Base-by-base conservation (phyloP, 1,140 invertebrate species). In the Brachionus paranguensis region DNA sequence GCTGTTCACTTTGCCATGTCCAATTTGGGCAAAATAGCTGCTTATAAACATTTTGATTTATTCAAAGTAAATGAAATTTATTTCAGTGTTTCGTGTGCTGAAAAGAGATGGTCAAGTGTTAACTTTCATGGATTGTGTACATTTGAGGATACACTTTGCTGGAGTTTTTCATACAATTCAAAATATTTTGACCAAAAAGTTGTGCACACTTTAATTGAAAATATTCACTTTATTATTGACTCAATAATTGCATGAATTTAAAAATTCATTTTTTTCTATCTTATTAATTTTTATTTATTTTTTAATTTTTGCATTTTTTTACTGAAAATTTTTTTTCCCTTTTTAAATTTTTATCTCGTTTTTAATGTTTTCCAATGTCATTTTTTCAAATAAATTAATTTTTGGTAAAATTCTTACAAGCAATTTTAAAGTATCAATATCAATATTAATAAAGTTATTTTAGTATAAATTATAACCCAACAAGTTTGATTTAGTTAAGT, bases 161-260 rank as follows among this genome's bases (percentile, higher is more conserved):
- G 68, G 68, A 72, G 68, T 72, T 41, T 72, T 17, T 41, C 33
- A 20, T 72, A 72, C 68, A 72, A 72, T 72, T 72, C 68, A 17
- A 41, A 72, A n/a, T 20, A 11, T 72, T 20, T 43, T 43, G 68
- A 72, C 10, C 27, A 72, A 43, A 17, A 4, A 20, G 20, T 72
- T 43, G 41, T 72, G 6, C 4, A 72, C 7, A 7, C n/a, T 41
- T 43, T 72, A 72, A 72, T 72, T 43, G 17, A 72, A 14, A 72
- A 72, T 8, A 72, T 72, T 72, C 5, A 1, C 43, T 72, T 72
- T 72, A 72, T 72, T n/a, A 72, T 72, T 72, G 68, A 72, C 14
- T 72, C 33, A 43, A 43, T 72, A 72, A 41, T 20, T 43, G 1
- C 7, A 7, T 72, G 8, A 43, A 72, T 43, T 41, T 37, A 37